phyloP scores from a whole-genome alignment of 2,113 vertebrate species.

The Uria lomvia region DNA sequence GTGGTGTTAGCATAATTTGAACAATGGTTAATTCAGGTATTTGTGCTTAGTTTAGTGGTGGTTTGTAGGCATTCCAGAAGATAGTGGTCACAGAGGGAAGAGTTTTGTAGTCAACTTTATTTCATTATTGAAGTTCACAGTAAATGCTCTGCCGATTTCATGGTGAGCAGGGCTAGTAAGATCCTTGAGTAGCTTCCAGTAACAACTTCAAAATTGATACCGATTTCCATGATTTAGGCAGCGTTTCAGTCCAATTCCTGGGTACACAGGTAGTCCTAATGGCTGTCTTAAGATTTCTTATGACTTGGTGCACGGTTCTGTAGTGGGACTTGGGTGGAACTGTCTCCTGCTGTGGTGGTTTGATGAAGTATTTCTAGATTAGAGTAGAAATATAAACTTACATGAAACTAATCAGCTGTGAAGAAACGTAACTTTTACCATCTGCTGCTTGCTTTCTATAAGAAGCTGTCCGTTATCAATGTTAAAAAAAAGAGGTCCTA shows the following conservation, averaged over 20 bases:
- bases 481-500: neutral
- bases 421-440: neutral
- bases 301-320: fast-evolving
- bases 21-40: neutral
- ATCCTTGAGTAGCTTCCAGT: neutral
- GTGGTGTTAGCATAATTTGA: neutral
- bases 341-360: fast-evolving
- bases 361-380: neutral
- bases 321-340: no score
- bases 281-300: neutral
- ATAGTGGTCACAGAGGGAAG: neutral
- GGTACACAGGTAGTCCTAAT: fast-evolving
- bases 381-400: neutral
- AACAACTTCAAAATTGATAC: neutral
- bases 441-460: neutral
- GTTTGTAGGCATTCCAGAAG: neutral
- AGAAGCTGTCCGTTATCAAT: neutral
- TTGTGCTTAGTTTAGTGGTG: neutral
- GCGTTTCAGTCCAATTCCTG: neutral
- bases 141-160: neutral
- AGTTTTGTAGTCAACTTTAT: neutral
- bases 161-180: neutral
- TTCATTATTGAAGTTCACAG: neutral
- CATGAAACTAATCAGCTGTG: neutral
- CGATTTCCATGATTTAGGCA: neutral